These are phyloP conservation scores for Otolemur crassicaudatus DNA, from an alignment of 2,797 vertebrate species.

Conservation along the genomic window DNA sequence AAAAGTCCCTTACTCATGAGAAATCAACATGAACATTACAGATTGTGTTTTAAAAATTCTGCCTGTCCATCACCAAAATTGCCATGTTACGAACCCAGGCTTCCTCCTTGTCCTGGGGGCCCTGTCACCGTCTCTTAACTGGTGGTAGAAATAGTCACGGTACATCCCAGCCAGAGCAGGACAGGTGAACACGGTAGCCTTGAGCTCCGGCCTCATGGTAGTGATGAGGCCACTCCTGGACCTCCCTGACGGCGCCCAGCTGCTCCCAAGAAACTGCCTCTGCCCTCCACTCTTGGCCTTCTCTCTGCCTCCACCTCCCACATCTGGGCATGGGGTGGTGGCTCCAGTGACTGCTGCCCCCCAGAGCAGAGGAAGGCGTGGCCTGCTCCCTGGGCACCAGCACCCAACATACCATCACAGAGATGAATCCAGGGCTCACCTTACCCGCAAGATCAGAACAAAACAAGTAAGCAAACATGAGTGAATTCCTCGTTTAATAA, in stretches of 20 bases:
- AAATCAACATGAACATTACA: not conserved
- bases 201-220: accelerated
- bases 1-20: not conserved
- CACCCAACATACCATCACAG: not conserved
- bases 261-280: not conserved
- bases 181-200: no score
- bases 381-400: not conserved
- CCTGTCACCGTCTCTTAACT: not conserved
- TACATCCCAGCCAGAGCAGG: no score
- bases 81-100: not conserved
- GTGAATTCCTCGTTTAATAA: not conserved
- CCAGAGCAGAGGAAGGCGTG: not conserved
- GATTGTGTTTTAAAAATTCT: not conserved
- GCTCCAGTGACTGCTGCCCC: not conserved
- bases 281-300: not conserved
- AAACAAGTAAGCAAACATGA: not conserved
- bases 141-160: not conserved
- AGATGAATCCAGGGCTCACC: not conserved
- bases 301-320: not conserved
- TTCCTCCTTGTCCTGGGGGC: not conserved
- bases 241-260: not conserved
- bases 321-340: not conserved
- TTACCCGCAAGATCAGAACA: not conserved
- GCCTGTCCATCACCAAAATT: not conserved
- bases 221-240: not conserved